Evolutionary conservation across 2,888 invertebrate species (phyloP).

Genomic region (Bellardia bayeri): DNA sequence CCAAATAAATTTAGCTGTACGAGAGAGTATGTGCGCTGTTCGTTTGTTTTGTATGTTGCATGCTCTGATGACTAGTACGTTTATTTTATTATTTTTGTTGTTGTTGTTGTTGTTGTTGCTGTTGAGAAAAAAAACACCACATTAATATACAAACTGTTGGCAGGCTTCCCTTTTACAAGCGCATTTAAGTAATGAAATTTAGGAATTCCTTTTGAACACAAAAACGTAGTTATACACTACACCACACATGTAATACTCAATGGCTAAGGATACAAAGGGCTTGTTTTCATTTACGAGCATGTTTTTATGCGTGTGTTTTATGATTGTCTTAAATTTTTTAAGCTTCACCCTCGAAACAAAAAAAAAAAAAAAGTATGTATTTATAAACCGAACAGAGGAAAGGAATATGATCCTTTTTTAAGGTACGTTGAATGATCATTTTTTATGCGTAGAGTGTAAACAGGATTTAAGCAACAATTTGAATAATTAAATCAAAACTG

Average conservation of each 20-base stretch:
- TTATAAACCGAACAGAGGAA: background rate
- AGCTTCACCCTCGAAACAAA: constrained; percentile 56
- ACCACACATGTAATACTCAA: background rate
- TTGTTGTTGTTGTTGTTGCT: background rate
- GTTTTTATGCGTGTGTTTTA: constrained; percentile 59
- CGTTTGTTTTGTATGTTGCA: constrained; percentile 30
- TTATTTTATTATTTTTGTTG: background rate
- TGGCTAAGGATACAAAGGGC: background rate
- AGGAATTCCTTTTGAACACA: background rate
- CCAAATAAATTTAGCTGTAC: background rate
- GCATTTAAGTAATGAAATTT: constrained; percentile 36
- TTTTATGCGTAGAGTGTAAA: constrained; percentile 40
- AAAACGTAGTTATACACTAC: background rate
- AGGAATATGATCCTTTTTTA: constrained; percentile 57
- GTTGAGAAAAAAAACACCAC: constrained; percentile 54
- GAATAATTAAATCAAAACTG: constrained; percentile 68
- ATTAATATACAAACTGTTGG: constrained; percentile 32
- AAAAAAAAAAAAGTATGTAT: constrained; percentile 9
- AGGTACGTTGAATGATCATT: constrained; percentile 56
- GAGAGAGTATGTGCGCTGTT: background rate
- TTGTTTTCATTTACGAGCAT: constrained; percentile 1
- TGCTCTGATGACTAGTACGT: background rate
- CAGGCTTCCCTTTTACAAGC: constrained; percentile 44
- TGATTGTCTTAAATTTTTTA: constrained; percentile 60
- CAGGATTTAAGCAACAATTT: constrained; percentile 62